These are phyloP conservation scores for Belonocnema kinseyi DNA, from an alignment of 1,140 invertebrate species.

Conservation along the genomic window DNA sequence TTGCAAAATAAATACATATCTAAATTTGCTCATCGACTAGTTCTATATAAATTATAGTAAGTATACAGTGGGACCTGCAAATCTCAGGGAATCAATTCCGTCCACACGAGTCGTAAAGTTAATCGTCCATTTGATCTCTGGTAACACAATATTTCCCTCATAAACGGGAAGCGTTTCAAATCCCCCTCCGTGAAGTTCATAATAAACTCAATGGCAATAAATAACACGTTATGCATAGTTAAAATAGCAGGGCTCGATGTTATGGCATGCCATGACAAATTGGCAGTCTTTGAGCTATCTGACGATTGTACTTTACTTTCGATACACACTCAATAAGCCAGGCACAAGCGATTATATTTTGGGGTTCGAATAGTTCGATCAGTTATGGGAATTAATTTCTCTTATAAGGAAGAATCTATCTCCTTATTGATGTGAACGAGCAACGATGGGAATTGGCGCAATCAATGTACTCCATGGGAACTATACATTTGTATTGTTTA, in stretches of 20 bases:
- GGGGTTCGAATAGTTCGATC: conserved; percentile 18
- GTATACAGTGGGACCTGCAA: conserved; percentile 34
- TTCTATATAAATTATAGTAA: neutral
- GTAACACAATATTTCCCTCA: conserved; percentile 58
- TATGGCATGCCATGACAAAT: conserved; percentile 27
- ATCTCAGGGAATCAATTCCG: conserved; percentile 48
- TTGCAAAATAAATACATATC: too few relatives aligned
- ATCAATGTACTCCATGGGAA: neutral
- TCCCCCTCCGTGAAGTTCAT: conserved; percentile 32
- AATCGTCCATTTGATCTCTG: conserved; percentile 58
- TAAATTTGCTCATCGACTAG: neutral
- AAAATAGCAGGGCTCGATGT: conserved; percentile 15
- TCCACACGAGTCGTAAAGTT: conserved; percentile 41
- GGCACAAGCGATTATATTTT: conserved; percentile 47
- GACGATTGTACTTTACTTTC: conserved; percentile 12
- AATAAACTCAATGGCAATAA: conserved; percentile 52
- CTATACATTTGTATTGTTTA: too few relatives aligned
- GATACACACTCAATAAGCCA: conserved; percentile 10
- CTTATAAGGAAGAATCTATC: neutral
- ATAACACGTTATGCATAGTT: conserved; percentile 45
- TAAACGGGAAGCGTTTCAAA: conserved; percentile 52
- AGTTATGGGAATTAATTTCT: conserved; percentile 63
- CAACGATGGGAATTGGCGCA: neutral
- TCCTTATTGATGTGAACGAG: conserved; percentile 3
- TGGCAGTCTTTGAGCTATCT: conserved; percentile 12